Conservation (phyloP, 2,888 invertebrate species). For the Callimorpha dominula region DNA sequence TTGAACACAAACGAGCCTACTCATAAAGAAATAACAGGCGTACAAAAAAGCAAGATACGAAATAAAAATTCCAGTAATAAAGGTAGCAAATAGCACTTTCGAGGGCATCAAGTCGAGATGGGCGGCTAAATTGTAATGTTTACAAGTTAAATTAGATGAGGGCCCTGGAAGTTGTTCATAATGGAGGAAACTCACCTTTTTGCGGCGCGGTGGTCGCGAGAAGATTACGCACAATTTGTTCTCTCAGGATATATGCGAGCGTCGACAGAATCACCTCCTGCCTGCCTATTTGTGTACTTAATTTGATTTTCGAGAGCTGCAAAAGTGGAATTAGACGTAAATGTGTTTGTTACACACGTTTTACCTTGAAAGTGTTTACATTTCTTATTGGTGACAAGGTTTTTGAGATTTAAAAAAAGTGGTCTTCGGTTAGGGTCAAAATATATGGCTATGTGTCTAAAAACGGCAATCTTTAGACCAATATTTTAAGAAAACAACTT, state of each 20-base stretch:
- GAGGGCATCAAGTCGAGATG: constrained; percentile 78
- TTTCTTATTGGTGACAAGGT: neutral
- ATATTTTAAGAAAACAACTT: neutral
- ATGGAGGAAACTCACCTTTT: constrained; percentile 74
- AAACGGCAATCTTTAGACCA: neutral
- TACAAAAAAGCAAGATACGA: constrained; percentile 70
- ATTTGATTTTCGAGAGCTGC: constrained; percentile 60
- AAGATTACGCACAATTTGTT: constrained; percentile 77
- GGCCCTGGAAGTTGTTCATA: constrained; percentile 77
- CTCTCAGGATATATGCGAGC: constrained; percentile 43
- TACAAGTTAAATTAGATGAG: constrained; percentile 84
- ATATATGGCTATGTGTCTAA: neutral
- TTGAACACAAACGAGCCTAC: constrained; percentile 61
- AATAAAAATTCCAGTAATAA: constrained; percentile 74
- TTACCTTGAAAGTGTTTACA: neutral
- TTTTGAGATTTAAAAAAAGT: no score
- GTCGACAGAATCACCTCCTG: constrained; percentile 28
- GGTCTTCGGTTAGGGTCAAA: neutral
- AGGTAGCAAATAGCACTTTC: constrained; percentile 77
- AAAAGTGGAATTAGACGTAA: constrained; percentile 55
- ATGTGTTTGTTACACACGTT: constrained; percentile 45
- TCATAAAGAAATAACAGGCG: constrained; percentile 69
- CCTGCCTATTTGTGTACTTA: constrained; percentile 57
- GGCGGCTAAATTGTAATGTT: constrained; percentile 82
- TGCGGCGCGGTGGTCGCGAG: constrained; percentile 60